Percentiles rank a stretch among this genome's conserved stretches.
Conservation (phyloP, 1,140 invertebrate species). For the Carcinoscorpius rotundicauda region DNA sequence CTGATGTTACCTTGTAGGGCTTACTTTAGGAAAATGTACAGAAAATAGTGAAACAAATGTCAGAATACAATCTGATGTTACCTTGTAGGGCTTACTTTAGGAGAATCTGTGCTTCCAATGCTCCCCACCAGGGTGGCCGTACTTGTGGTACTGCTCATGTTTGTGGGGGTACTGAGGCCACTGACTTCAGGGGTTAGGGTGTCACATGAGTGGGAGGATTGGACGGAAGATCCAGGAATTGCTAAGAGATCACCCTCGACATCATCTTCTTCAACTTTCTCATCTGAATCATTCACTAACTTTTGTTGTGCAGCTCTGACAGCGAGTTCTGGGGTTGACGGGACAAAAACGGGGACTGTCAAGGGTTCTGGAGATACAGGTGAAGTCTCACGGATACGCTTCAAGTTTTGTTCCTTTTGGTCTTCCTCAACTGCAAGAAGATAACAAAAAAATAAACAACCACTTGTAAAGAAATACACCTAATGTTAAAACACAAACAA, state of each 20-base stretch:
- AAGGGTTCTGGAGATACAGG: constrained; percentile 18
- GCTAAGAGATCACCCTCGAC: too few relatives aligned
- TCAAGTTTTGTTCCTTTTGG: constrained; percentile 18
- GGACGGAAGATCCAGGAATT: neutral
- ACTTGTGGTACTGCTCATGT: constrained; percentile 46
- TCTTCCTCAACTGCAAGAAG: constrained; percentile 24
- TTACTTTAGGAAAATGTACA: too few relatives aligned
- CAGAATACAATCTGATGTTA: neutral
- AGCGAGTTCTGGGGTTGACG: constrained; percentile 23
- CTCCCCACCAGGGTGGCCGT: constrained; percentile 46
- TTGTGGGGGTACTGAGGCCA: constrained; percentile 54
- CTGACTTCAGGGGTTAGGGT: constrained; percentile 29
- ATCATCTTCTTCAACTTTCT: too few relatives aligned
- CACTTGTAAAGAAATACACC: too few relatives aligned
- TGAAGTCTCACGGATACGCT: constrained; percentile 16
- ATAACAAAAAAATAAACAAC: too few relatives aligned
- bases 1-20: too few relatives aligned
- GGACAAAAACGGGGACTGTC: constrained; percentile 21
- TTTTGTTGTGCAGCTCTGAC: neutral
- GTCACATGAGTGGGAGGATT: constrained; percentile 55
- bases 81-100: constrained; percentile 19
- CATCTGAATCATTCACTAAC: too few relatives aligned
- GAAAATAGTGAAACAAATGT: too few relatives aligned
- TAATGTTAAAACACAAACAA: too few relatives aligned
- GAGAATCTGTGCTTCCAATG: constrained; percentile 20